phyloP scores from a whole-genome alignment of 2,113 vertebrate genomes.

The Dipodomys spectabilis region DNA sequence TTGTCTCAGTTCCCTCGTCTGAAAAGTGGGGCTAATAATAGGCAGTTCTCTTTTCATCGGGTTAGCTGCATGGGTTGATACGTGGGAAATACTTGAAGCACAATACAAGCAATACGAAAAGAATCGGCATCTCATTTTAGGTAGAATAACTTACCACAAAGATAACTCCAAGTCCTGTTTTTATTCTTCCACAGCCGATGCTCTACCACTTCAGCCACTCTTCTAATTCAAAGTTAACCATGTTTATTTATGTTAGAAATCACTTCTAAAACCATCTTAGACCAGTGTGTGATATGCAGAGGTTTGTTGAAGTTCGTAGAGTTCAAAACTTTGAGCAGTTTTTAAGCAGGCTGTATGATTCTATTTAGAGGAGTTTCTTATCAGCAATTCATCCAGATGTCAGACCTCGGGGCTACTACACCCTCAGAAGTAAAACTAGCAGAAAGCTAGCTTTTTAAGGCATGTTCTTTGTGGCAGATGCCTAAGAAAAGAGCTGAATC shows the following conservation, averaged over 20 bases:
- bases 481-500: conserved; percentile 52
- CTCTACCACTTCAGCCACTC: too few species aligned
- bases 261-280: conserved; percentile 1
- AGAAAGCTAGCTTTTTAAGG: conserved; percentile 51
- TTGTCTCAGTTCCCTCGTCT: conserved; percentile 1
- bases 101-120: neutral
- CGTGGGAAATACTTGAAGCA: neutral
- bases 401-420: neutral
- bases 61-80: neutral
- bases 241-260: neutral
- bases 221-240: too few species aligned
- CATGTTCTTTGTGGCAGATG: conserved; percentile 1
- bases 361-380: conserved; percentile 23
- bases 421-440: neutral
- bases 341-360: conserved; percentile 27
- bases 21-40: neutral
- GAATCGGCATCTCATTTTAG: neutral
- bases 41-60: neutral
- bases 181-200: too few species aligned
- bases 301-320: conserved; percentile 22
- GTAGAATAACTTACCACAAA: neutral
- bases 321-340: neutral
- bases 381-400: conserved; percentile 31
- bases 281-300: neutral
- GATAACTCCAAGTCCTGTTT: neutral